These are phyloP conservation scores for Lonchura striata DNA, from an alignment of 2,113 vertebrate species.

Conservation along the genomic window DNA sequence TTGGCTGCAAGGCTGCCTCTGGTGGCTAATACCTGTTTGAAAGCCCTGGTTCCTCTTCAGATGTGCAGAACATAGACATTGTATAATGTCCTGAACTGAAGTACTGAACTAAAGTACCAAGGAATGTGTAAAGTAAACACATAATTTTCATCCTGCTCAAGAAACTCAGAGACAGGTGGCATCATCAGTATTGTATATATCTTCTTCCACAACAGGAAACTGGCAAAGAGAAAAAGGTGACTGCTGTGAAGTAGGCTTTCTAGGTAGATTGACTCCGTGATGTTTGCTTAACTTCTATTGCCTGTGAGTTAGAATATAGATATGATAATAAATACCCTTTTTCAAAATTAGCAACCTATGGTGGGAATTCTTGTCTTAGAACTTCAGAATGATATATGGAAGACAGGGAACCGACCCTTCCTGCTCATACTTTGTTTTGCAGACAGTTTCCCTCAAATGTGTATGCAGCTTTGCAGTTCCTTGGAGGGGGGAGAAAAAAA, in stretches of 20 bases:
- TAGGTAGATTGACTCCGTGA: neutral
- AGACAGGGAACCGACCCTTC: neutral
- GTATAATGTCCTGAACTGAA: neutral
- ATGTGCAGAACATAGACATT: neutral
- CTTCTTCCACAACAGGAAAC: neutral
- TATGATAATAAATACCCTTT: neutral
- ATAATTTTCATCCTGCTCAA: neutral
- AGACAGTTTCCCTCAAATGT: neutral
- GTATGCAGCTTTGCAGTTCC: neutral
- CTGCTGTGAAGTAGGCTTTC: neutral
- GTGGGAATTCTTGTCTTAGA: neutral
- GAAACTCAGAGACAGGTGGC: neutral
- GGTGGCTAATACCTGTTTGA: neutral
- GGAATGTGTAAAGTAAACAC: neutral
- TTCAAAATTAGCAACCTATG: neutral
- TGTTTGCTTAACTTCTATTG: neutral
- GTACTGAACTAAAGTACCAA: neutral
- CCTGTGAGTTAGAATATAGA: neutral
- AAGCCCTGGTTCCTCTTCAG: neutral
- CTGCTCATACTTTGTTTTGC: neutral
- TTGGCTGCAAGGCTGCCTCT: neutral
- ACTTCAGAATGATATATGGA: neutral
- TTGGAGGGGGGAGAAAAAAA: neutral
- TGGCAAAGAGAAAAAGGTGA: neutral
- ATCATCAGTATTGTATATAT: neutral